phyloP scores from a whole-genome alignment of 37 sponge, comb jelly and placozoan species.

The Beroe ovata region DNA sequence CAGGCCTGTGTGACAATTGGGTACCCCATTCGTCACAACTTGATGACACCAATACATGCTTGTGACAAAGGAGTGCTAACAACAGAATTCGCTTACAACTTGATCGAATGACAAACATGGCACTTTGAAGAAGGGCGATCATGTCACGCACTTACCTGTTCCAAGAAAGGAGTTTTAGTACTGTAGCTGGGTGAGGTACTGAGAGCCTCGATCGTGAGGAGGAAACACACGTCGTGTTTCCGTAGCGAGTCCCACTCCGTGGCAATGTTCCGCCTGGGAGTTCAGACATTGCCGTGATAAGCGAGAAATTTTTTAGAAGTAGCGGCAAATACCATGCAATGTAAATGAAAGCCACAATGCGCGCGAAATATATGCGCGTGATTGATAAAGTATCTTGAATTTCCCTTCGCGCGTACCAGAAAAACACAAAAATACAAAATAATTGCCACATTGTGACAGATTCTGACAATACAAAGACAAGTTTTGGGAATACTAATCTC shows the following conservation, averaged over 20 bases:
- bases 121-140: no score
- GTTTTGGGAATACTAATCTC: background rate
- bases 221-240: constrained; percentile 95
- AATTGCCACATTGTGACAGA: background rate
- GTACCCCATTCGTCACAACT: no score
- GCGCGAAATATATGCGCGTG: background rate
- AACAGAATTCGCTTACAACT: no score
- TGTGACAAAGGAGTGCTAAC: no score
- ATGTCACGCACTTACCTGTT: constrained; percentile 69
- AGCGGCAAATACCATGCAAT: no score
- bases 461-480: background rate
- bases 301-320: background rate
- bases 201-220: constrained; percentile 82
- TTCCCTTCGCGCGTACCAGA: background rate
- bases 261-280: constrained; percentile 44
- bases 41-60: no score
- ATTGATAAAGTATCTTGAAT: background rate
- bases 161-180: constrained; percentile 71
- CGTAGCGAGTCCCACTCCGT: constrained; percentile 71
- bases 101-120: no score
- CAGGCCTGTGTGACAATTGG: no score
- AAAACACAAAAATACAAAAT: background rate
- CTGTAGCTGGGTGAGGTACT: constrained; percentile 71
- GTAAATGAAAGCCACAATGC: background rate
- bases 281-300: background rate